phyloP scores from a whole-genome alignment of 2,888 invertebrate genomes.

The Augiades crinisus region DNA sequence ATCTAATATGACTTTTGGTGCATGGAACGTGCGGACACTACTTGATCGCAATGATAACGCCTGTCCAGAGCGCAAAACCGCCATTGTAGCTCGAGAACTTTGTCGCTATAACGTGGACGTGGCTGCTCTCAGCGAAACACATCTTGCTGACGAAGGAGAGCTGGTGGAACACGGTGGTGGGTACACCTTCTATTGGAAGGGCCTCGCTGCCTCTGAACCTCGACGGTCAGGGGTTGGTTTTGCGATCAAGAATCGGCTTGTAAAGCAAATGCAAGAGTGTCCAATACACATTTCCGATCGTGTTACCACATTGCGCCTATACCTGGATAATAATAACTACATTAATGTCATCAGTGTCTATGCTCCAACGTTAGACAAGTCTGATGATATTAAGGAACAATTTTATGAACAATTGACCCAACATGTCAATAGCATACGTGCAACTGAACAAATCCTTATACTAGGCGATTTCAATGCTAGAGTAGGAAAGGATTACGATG shows the following conservation, averaged over 20 bases:
- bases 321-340: constrained; percentile 31
- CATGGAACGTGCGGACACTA: too few species aligned
- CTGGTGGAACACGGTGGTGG: constrained; percentile 27
- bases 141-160: constrained; percentile 36
- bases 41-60: too few species aligned
- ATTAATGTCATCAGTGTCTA: constrained; percentile 38
- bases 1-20: too few species aligned
- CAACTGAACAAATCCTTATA: constrained; percentile 26
- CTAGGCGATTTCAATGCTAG: constrained; percentile 32
- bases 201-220: constrained; percentile 17
- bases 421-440: background rate
- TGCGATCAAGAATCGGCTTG: constrained; percentile 23
- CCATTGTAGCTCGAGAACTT: constrained; percentile 36
- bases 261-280: constrained; percentile 3
- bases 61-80: too few species aligned
- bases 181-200: constrained; percentile 28
- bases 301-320: constrained; percentile 28
- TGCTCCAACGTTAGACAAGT: constrained; percentile 34
- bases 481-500: constrained; percentile 24
- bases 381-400: constrained; percentile 31
- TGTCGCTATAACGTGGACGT: constrained; percentile 33
- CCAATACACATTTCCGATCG: constrained; percentile 29
- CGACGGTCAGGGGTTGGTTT: constrained; percentile 29
- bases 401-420: constrained; percentile 33
- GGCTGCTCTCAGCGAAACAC: constrained; percentile 38